These are phyloP conservation scores for Mionectes macconnelli DNA, from an alignment of 2,113 vertebrate genomes.

Conservation along the genomic window DNA sequence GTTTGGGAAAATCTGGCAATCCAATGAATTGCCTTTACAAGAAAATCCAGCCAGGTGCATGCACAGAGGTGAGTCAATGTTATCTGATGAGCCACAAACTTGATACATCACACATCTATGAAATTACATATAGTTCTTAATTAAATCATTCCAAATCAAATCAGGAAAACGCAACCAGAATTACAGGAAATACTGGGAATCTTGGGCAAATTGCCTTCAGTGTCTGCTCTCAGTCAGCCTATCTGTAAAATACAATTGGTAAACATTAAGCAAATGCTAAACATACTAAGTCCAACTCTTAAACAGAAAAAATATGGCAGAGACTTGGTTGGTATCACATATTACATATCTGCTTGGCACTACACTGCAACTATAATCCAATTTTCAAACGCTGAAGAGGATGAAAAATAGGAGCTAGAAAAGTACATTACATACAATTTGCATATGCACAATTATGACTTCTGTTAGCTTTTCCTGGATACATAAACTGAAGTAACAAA, in stretches of 20 bases:
- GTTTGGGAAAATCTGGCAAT: not conserved
- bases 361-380: not conserved
- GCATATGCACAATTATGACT: not conserved
- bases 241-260: not conserved
- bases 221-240: constrained; percentile 7
- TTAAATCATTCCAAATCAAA: constrained; percentile 47
- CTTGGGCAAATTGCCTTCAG: constrained; percentile 17
- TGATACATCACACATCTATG: constrained; percentile 24
- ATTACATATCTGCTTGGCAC: not conserved
- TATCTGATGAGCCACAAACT: not conserved
- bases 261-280: constrained; percentile 26
- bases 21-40: not conserved
- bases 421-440: not conserved
- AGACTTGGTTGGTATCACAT: not conserved
- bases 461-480: not conserved
- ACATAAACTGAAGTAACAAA: not conserved
- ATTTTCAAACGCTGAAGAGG: not conserved
- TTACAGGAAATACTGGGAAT: constrained; percentile 51
- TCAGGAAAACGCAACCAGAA: constrained; percentile 53
- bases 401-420: not conserved
- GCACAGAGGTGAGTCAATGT: not conserved
- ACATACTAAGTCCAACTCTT: not conserved
- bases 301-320: not conserved
- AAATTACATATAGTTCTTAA: constrained; percentile 36
- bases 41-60: not conserved